phyloP scores from a whole-genome alignment of 2,888 invertebrate species.

The Patella depressa region DNA sequence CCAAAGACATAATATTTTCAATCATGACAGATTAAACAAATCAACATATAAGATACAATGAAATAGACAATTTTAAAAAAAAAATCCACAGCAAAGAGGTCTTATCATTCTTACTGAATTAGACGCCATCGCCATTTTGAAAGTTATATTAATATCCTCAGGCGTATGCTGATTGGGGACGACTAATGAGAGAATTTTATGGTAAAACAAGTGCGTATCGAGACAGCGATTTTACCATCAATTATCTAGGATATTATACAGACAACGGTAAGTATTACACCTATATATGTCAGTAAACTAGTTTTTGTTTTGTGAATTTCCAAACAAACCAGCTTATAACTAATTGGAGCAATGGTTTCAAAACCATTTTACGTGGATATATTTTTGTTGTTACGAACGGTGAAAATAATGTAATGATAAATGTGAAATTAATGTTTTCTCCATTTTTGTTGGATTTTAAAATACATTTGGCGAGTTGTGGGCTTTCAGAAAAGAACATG shows the following conservation, averaged over 20 bases:
- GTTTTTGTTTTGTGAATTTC: no score
- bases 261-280: conserved; percentile 40
- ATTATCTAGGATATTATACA: conserved; percentile 48
- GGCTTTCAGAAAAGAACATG: no score
- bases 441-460: no score
- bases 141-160: conserved; percentile 11
- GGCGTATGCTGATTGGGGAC: conserved; percentile 45
- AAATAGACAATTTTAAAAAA: no score
- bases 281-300: neutral
- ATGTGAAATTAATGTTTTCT: neutral
- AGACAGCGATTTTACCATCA: conserved; percentile 33
- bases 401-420: neutral
- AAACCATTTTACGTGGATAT: neutral
- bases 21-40: no score
- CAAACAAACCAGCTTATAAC: no score
- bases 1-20: no score
- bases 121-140: neutral
- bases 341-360: neutral
- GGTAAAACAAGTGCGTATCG: conserved; percentile 29
- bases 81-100: no score
- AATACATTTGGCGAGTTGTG: no score
- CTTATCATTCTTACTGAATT: no score
- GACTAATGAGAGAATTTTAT: conserved; percentile 40
- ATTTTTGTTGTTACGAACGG: neutral
- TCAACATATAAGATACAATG: no score